Evolutionary conservation across 2,113 vertebrate species (phyloP), one percentile per base, ranked within the genome.

Genomic region (Leucosticte australis): DNA sequence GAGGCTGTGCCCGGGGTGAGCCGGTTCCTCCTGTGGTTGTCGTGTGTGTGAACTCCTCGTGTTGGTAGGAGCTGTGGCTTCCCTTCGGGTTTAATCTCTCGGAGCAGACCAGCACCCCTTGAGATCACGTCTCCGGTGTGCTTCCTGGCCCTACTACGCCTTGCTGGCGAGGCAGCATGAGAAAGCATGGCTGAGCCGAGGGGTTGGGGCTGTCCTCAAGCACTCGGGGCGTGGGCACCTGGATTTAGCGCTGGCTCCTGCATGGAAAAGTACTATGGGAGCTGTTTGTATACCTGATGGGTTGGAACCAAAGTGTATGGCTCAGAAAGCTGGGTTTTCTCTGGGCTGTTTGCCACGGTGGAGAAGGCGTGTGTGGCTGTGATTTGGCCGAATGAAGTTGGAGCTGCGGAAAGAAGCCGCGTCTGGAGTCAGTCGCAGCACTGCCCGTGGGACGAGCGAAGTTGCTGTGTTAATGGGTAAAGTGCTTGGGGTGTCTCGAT

Each of bases 111-210:
- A 0, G 21, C 4, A 0, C 6, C 3, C n/a, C 33, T 8, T 15
- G 37, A 5, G 41, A 3, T 16, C 1, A 0, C 9, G 6, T 47
- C 14, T 28, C 24, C 11, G 6, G 14, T 10, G 20, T 4, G 1
- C 24, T 15, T 60, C 22, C 17, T 26, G 62, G n/a, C 37, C 5
- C 2, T 8, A 0, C 15, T 35, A 0, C 17, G 26, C 42, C 57
- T 6, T 1, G 9, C 7, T 56, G 42, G 44, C 52, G 15, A 1
- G 33, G 74, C 31, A 4, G 14, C 1, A 7, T 26, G 9, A 7
- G n/a, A 30, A 23, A 73, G 53, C 8, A 0, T 5, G 13, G 59
- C 31, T 13, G 22, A 69, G 41, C 55, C 2, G 3, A 11, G 52
- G 13, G 30, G 3, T 5, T 63, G 19, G 1, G 2, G 22, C 46